Base-by-base conservation (phyloP, 2,797 vertebrate species). In the Dendrocincla fuliginosa region DNA sequence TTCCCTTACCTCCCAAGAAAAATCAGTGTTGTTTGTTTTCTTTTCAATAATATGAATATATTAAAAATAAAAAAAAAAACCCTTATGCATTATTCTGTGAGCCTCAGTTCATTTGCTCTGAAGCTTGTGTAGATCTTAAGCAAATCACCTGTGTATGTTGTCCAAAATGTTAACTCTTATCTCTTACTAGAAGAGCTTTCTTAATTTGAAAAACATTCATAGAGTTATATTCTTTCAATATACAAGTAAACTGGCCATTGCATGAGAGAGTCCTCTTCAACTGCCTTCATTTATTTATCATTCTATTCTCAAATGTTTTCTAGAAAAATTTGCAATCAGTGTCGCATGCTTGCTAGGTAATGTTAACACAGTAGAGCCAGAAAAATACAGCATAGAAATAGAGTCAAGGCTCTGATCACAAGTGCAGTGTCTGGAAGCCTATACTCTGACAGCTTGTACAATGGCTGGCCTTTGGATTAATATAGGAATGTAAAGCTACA, bases 401-500 rank as follows among this genome's bases (percentile, higher is more conserved):
- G 74, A 39, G 39, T 96, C 75, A 95, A 91, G 75, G 39, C 37
- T 92, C 75, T 94, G 81, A 85, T 93, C 55, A 93, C 61, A 96
- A 96, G 68, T 32, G 52, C 52, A 46, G 47, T 39, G 77, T 94
- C 75, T 93, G 59, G 65, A 89, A 88, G 76, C 52, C 75, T 56
- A 6, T 63, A 23, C 41, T 65, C 65, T 67, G 74, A 60, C 60
- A 89, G 74, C 39, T 92, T 67, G 64, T 76, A 75, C 91, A 94
- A 93, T 4, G 53, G 80, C 61, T 95, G 76, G 94, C 77, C 82
- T 92, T 95, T 93, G 96, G 94, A 96, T 97, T 96, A 97, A 89
- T 95, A 49, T 20, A 95, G 90, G 91, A 97, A 97, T 97, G 95
- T 76, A 95, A 56, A 83, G 75, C 88, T 84, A 70, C 84, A 96